These are phyloP conservation scores for Drosophila cardini DNA, from an alignment of 1,140 invertebrate species.

Conservation along the genomic window DNA sequence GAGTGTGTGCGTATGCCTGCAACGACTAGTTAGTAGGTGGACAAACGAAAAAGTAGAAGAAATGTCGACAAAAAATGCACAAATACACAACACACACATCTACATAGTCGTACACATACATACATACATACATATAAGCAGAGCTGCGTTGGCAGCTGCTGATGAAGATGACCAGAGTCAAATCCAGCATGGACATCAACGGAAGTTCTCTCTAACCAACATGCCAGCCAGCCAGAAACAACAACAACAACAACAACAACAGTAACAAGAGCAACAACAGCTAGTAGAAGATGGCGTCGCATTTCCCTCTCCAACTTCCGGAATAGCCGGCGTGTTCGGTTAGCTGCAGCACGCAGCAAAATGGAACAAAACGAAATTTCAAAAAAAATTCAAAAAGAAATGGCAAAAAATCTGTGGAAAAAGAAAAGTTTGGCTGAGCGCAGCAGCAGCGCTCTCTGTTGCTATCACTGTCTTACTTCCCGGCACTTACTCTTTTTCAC, in stretches of 20 bases:
- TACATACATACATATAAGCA: slow-evolving; percentile 32
- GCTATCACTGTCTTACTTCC: slow-evolving; percentile 8
- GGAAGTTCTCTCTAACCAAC: slow-evolving; percentile 79
- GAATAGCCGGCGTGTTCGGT: slow-evolving; percentile 47
- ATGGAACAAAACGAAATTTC: slow-evolving; percentile 67
- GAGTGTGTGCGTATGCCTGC: slow-evolving; percentile 31
- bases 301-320: slow-evolving; percentile 54
- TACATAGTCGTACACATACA: slow-evolving; percentile 8
- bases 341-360: slow-evolving; percentile 73
- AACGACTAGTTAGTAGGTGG: slow-evolving; percentile 75
- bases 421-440: slow-evolving; percentile 55
- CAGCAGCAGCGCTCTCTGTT: slow-evolving; percentile 51
- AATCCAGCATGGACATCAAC: slow-evolving; percentile 57
- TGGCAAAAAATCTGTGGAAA: slow-evolving; percentile 20
- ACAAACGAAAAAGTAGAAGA: slow-evolving; percentile 53
- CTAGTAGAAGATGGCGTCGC: slow-evolving; percentile 59
- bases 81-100: slow-evolving; percentile 30
- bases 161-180: slow-evolving; percentile 77
- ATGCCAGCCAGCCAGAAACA: slow-evolving; percentile 49
- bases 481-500: slow-evolving; percentile 5
- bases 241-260: slow-evolving; percentile 31
- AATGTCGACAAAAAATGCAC: slow-evolving; percentile 55
- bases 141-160: slow-evolving; percentile 62
- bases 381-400: slow-evolving; percentile 60
- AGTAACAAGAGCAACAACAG: slow-evolving; percentile 25